Conservation (phyloP, 2,113 vertebrate species). For the Mola mola region DNA sequence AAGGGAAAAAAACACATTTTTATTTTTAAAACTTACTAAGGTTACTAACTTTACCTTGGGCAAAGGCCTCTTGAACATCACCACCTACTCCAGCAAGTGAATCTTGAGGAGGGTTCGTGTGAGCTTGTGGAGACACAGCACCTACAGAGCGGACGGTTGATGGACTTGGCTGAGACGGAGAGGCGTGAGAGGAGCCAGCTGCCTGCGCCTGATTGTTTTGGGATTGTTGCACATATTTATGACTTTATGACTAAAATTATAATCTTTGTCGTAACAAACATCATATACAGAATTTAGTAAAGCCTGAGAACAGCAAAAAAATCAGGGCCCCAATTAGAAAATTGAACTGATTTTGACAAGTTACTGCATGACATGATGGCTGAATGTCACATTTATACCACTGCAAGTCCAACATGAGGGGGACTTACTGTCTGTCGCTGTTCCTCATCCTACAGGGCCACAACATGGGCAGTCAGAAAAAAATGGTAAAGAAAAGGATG, state of each 20-base stretch:
- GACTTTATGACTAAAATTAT: too few species aligned
- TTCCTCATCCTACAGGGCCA: conserved; percentile 90
- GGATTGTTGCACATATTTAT: background rate
- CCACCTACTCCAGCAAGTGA: conserved; percentile 85
- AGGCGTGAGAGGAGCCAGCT: conserved; percentile 86
- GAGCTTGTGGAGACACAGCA: conserved; percentile 83
- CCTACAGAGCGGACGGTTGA: conserved; percentile 83
- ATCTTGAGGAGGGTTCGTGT: conserved; percentile 84
- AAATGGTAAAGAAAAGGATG: conserved; percentile 42
- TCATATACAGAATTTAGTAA: too few species aligned
- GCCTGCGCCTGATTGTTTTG: conserved; percentile 85
- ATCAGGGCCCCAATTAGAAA: too few species aligned
- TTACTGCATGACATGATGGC: too few species aligned
- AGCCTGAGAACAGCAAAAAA: too few species aligned
- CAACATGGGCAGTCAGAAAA: conserved; percentile 53
- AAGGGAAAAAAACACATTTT: background rate
- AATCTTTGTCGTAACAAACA: too few species aligned
- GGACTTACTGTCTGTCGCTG: conserved; percentile 98
- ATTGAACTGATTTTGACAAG: too few species aligned
- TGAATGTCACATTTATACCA: too few species aligned
- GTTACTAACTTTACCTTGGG: conserved; percentile 86
- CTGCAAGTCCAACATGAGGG: conserved; percentile 7
- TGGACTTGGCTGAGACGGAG: conserved; percentile 85
- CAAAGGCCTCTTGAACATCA: conserved; percentile 91
- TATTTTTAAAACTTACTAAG: too few species aligned